Conservation (phyloP, 2,888 invertebrate species). For the Monochamus alternatus region DNA sequence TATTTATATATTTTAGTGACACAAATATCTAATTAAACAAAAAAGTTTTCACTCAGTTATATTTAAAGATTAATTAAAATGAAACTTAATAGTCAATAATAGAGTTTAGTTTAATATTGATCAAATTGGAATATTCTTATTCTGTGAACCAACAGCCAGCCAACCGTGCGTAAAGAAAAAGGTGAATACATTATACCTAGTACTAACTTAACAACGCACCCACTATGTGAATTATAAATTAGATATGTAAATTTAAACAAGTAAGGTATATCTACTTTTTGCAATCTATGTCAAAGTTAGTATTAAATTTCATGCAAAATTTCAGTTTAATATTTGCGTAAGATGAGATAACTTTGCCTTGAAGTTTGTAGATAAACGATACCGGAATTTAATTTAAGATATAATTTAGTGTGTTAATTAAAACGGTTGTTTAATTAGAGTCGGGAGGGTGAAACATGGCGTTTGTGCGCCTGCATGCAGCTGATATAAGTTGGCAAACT, state of each 20-base stretch:
- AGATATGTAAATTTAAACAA: slow-evolving; percentile 18
- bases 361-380: slow-evolving; percentile 66
- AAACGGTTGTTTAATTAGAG: slow-evolving; percentile 73
- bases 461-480: slow-evolving; percentile 66
- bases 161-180: background rate
- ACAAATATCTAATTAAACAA: too few species aligned
- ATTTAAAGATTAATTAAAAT: too few species aligned
- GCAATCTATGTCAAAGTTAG: slow-evolving; percentile 4
- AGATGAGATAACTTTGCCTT: slow-evolving; percentile 58
- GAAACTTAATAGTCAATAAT: too few species aligned
- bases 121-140: background rate
- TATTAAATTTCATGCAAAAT: slow-evolving; percentile 39
- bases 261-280: slow-evolving; percentile 6
- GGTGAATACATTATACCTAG: background rate
- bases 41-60: too few species aligned
- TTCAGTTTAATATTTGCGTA: slow-evolving; percentile 55
- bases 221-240: background rate
- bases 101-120: too few species aligned
- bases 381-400: slow-evolving; percentile 71
- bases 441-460: slow-evolving; percentile 69
- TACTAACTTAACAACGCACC: background rate
- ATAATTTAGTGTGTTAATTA: slow-evolving; percentile 73
- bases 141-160: background rate
- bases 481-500: slow-evolving; percentile 69
- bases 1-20: too few species aligned